phyloP scores from a whole-genome alignment of 2,113 vertebrate genomes.

The Hipposideros armiger region DNA sequence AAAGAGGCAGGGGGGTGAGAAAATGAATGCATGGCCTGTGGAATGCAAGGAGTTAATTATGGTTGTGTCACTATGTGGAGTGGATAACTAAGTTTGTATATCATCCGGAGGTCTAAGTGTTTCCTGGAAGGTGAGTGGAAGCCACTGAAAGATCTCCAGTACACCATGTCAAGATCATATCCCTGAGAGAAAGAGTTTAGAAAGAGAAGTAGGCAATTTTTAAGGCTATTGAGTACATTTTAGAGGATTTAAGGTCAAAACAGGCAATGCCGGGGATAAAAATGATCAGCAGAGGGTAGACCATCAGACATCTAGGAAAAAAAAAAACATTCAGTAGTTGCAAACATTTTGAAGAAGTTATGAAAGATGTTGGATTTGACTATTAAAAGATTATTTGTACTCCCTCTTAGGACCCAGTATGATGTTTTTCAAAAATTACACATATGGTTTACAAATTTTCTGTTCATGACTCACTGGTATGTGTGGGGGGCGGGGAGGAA shows the following conservation, averaged over 20 bases:
- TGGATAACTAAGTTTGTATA: neutral
- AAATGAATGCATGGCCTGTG: neutral
- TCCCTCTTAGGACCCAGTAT: neutral
- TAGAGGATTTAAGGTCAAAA: neutral
- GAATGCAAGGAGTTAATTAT: neutral
- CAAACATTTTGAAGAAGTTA: constrained; percentile 10
- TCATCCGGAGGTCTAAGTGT: neutral
- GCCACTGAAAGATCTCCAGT: neutral
- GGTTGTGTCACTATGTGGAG: fast-evolving
- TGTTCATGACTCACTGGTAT: neutral
- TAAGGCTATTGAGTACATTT: neutral
- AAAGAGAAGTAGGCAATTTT: neutral
- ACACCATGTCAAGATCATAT: neutral
- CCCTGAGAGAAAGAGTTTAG: neutral
- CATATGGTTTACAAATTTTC: neutral
- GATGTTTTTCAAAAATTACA: neutral
- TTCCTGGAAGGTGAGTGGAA: neutral
- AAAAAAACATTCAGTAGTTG: neutral
- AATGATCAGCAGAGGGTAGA: fast-evolving
- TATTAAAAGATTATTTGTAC: neutral
- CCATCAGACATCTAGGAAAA: neutral
- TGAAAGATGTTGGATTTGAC: neutral
- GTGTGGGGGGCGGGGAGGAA: neutral
- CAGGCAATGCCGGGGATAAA: neutral
- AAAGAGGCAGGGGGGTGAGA: neutral